Conservation (phyloP, 2,113 vertebrate genomes). For the Sceloporus undulatus region DNA sequence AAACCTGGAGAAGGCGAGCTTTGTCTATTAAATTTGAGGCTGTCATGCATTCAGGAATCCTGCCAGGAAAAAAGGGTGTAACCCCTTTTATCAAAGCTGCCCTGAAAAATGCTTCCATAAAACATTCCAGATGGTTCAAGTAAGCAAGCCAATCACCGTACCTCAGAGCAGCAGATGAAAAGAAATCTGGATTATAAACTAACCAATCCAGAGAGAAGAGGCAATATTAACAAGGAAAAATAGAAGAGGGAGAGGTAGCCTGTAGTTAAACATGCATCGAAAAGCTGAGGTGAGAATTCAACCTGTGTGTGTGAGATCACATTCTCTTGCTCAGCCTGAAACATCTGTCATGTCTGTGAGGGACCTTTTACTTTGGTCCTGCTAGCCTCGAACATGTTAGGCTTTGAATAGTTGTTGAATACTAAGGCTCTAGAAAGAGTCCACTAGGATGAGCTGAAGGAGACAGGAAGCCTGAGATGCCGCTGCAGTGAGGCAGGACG, state of each 20-base stretch:
- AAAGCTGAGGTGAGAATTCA: background rate
- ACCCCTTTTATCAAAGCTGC: background rate
- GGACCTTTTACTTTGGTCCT: background rate
- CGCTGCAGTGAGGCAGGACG: background rate
- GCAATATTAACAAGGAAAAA: background rate
- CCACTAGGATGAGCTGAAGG: background rate
- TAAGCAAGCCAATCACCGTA: background rate
- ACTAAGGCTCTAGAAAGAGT: too few species aligned
- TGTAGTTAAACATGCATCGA: background rate
- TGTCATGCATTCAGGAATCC: background rate
- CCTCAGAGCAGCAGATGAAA: too few species aligned
- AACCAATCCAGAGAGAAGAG: background rate
- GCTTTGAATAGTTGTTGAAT: background rate
- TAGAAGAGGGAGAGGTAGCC: background rate
- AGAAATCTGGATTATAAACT: background rate
- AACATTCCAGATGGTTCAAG: background rate
- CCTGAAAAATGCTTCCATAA: background rate
- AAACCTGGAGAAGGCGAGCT: background rate
- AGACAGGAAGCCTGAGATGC: background rate
- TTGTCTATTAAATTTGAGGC: background rate
- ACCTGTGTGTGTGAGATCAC: background rate
- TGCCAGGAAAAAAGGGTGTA: background rate
- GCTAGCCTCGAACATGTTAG: background rate
- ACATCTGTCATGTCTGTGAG: background rate
- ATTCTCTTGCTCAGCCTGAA: background rate